These are phyloP conservation scores for Ianthella basta DNA, from an alignment of 37 sponge, comb jelly and placozoan genomes.

Conservation along the genomic window DNA sequence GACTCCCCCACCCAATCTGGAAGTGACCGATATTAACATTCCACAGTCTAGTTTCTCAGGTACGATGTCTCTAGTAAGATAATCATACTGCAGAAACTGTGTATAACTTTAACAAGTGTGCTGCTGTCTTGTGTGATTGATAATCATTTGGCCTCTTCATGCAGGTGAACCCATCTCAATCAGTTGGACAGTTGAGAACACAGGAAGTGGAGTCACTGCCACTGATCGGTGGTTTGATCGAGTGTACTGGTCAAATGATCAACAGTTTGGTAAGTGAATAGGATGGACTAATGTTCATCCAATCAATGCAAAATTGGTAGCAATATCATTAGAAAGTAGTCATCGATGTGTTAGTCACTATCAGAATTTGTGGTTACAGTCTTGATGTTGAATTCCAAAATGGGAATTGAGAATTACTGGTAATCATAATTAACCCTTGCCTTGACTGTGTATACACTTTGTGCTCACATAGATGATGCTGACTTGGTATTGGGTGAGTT, in stretches of 20 bases:
- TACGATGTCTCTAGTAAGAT: neutral
- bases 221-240: conserved; percentile 23
- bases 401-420: too few species aligned
- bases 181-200: conserved; percentile 27
- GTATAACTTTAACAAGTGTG: too few species aligned
- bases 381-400: too few species aligned
- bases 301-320: too few species aligned
- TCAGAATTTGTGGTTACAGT: too few species aligned
- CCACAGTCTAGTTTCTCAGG: conserved; percentile 29
- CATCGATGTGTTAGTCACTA: too few species aligned
- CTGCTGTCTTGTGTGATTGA: too few species aligned
- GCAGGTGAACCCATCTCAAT: conserved; percentile 12
- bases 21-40: neutral
- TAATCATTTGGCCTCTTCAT: neutral
- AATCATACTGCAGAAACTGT: neutral
- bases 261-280: neutral
- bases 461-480: neutral
- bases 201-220: conserved; percentile 25
- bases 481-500: neutral
- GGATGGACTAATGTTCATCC: neutral
- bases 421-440: neutral
- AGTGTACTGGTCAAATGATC: conserved; percentile 28
- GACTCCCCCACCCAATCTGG: conserved; percentile 35
- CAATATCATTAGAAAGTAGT: too few species aligned
- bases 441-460: too few species aligned